Evolutionary conservation across 2,113 vertebrate genomes (phyloP).

Genomic region (Albula goreensis): DNA sequence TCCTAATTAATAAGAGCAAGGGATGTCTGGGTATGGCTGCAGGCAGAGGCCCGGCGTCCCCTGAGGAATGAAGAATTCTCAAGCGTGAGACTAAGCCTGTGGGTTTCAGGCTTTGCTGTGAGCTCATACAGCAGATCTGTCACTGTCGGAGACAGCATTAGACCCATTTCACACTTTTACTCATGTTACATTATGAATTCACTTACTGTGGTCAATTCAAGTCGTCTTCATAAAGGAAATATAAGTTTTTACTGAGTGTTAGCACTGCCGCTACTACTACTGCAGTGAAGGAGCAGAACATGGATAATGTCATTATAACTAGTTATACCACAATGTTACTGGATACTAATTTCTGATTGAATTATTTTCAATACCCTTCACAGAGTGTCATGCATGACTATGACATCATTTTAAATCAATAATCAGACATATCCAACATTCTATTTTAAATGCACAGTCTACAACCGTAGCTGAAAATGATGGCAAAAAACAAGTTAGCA

Average conservation of each 20-base stretch:
- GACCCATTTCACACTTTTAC: neutral
- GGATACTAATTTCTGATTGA: too few relatives aligned
- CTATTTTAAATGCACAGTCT: too few relatives aligned
- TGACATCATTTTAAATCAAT: too few relatives aligned
- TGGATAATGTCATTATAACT: too few relatives aligned
- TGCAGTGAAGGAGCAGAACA: too few relatives aligned
- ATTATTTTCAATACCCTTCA: too few relatives aligned
- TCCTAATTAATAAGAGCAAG: slow-evolving; percentile 26
- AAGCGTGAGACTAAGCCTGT: neutral
- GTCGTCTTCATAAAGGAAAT: neutral
- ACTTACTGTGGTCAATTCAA: neutral
- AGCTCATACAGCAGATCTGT: neutral
- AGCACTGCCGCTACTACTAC: neutral
- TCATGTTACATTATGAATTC: neutral
- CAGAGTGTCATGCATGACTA: too few relatives aligned
- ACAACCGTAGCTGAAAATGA: too few relatives aligned
- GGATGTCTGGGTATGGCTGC: too few relatives aligned
- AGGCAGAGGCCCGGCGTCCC: neutral
- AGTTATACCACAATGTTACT: too few relatives aligned
- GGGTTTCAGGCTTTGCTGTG: neutral
- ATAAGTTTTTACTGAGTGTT: neutral
- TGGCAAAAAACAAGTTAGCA: too few relatives aligned
- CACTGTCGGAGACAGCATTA: neutral
- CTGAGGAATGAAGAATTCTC: neutral
- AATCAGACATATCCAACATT: too few relatives aligned